phyloP scores from a whole-genome alignment of 2,888 invertebrate genomes.

The Nipponacmea schrenckii region DNA sequence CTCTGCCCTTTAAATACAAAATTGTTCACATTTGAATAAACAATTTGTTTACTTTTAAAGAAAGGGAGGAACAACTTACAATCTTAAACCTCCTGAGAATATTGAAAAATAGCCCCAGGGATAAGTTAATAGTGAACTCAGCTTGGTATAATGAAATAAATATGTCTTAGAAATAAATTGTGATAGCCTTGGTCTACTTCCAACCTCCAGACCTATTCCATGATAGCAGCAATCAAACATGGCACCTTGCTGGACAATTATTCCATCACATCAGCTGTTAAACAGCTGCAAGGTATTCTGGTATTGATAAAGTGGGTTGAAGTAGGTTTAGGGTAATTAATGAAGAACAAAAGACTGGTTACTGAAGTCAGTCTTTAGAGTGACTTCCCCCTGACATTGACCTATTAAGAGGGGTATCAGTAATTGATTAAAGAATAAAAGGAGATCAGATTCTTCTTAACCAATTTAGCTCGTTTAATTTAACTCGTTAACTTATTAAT shows the following conservation, averaged over 20 bases:
- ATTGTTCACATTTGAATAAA: not conserved
- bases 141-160: too few species aligned
- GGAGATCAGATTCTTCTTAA: not conserved
- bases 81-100: not conserved
- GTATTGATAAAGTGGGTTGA: not conserved
- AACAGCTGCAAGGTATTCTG: conserved; percentile 8
- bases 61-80: not conserved
- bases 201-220: conserved; percentile 13
- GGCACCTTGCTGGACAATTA: not conserved
- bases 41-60: not conserved
- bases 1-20: too few species aligned
- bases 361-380: not conserved
- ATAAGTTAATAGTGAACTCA: not conserved
- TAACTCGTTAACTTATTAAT: conserved; percentile 2
- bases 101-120: not conserved
- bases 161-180: too few species aligned
- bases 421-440: not conserved
- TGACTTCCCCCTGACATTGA: not conserved
- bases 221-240: conserved; percentile 22
- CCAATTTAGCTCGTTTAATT: not conserved
- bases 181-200: too few species aligned
- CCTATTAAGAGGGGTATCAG: not conserved
- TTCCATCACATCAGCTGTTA: conserved; percentile 1
- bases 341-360: conserved; percentile 1
- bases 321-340: conserved; percentile 6